Evolutionary conservation across 2,113 vertebrate genomes (phyloP), one percentile per base, ranked within the genome.

Genomic region (Loxodonta africana): DNA sequence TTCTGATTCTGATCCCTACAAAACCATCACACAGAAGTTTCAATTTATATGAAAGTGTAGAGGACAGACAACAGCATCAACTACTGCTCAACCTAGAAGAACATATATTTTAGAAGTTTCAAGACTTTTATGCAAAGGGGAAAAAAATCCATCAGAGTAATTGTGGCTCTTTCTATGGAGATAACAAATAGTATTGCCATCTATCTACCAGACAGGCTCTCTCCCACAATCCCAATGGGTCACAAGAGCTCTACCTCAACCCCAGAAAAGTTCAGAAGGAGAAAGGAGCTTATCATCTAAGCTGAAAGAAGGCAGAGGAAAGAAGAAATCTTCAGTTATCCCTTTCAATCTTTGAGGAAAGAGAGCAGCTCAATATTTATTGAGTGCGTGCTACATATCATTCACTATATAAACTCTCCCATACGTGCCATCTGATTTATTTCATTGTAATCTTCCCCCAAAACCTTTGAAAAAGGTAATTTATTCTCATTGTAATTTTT

Each of bases 381-480:
- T 74, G 44, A 65, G 7, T 67, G 33, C 5, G 37, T 28, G 20
- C 71, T 30, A 67, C 28, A 53, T 28, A 15, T 41, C n/a, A 87
- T 53, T 92, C 44, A 83, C 51, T 63, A 2, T 65, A 81, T 37
- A 71, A 89, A 63, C 28, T 91, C 60, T 62, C 41, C 6, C 4
- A 28, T 23, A 51, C 15, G 65, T 69, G 73, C 53, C 51, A 21
- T 44, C 65, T 77, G 23, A 85, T 41, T 91, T 83, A 51, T 57
- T 18, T 96, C 44, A 80, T 91, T 71, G 94, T 86, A 76, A 62
- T 91, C 30, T 93, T 91, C 37, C 18, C 78, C 44, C 51, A 88
- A 57, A 80, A 73, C 46, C 28, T 92, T 5, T 37, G 53, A 46
- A 14, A 91, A 46, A 78, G 8, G 41, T 85, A 46, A 83, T 89